Evolutionary conservation across 2,113 vertebrate genomes (phyloP).

Genomic region (Alethe castanea): DNA sequence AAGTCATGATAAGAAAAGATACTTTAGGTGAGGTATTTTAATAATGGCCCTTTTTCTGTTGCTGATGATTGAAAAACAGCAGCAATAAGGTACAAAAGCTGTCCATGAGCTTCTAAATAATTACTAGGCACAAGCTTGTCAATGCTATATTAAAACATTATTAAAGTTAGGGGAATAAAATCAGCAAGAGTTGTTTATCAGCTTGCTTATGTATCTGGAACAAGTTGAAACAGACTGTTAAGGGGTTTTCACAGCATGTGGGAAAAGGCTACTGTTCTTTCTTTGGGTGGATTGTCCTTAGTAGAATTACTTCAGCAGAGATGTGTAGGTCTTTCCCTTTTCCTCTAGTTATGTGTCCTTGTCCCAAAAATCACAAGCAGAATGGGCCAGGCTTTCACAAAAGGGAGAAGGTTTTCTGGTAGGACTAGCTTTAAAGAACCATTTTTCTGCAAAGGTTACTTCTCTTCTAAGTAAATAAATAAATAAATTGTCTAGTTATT

Average conservation of each 20-base stretch:
- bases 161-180: conserved; percentile 44
- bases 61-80: neutral
- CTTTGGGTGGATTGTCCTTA: neutral
- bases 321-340: neutral
- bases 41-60: neutral
- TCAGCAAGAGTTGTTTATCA: neutral
- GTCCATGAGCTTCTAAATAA: conserved; percentile 34
- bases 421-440: neutral
- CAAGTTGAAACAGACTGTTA: neutral
- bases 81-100: neutral
- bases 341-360: neutral
- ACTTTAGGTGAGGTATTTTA: conserved; percentile 2
- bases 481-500: neutral
- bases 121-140: neutral
- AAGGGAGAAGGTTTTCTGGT: neutral
- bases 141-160: conserved; percentile 6
- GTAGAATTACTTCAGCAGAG: neutral
- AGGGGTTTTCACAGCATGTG: neutral
- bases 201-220: conserved; percentile 24
- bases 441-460: neutral
- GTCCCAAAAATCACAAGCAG: neutral
- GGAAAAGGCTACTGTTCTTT: neutral
- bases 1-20: neutral
- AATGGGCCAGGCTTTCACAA: neutral
- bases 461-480: neutral